Conservation (phyloP, 2,888 invertebrate species). For the Spilosoma lubricipeda region DNA sequence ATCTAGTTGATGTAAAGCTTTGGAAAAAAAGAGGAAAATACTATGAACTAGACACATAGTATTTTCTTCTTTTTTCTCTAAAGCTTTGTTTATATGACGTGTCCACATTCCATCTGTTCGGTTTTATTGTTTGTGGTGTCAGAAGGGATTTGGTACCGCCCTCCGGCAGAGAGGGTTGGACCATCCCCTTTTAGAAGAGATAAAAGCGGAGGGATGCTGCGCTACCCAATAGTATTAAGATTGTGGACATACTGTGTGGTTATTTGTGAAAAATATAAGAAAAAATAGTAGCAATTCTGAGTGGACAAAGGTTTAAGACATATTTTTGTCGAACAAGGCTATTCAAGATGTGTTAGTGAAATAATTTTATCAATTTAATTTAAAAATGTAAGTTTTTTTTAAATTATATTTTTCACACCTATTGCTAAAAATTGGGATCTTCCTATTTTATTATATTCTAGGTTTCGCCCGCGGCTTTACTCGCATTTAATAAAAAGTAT, state of each 20-base stretch:
- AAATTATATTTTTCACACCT: background rate
- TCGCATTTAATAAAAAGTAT: too few species aligned
- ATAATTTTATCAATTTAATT: background rate
- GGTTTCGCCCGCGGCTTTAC: too few species aligned
- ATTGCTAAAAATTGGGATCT: background rate
- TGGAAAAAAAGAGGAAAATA: too few species aligned
- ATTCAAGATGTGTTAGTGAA: background rate
- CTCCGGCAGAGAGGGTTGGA: slow-evolving; percentile 63
- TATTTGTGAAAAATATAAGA: background rate
- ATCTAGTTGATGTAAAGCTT: too few species aligned
- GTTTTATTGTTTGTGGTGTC: slow-evolving; percentile 33
- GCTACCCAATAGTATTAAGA: slow-evolving; percentile 56
- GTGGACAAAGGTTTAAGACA: background rate
- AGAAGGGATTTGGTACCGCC: slow-evolving; percentile 63
- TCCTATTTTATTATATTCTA: background rate
- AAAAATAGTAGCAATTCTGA: background rate
- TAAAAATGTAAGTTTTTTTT: background rate
- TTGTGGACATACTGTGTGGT: slow-evolving; percentile 6
- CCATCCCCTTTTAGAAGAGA: slow-evolving; percentile 67
- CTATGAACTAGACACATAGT: too few species aligned
- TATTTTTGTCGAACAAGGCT: background rate
- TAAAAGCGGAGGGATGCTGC: slow-evolving; percentile 79
- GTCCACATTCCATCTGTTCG: slow-evolving; percentile 8
- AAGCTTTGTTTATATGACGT: background rate
- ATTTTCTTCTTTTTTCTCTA: background rate